These are phyloP conservation scores for Zeugodacus cucurbitae DNA, from an alignment of 1,140 invertebrate genomes.

Conservation along the genomic window DNA sequence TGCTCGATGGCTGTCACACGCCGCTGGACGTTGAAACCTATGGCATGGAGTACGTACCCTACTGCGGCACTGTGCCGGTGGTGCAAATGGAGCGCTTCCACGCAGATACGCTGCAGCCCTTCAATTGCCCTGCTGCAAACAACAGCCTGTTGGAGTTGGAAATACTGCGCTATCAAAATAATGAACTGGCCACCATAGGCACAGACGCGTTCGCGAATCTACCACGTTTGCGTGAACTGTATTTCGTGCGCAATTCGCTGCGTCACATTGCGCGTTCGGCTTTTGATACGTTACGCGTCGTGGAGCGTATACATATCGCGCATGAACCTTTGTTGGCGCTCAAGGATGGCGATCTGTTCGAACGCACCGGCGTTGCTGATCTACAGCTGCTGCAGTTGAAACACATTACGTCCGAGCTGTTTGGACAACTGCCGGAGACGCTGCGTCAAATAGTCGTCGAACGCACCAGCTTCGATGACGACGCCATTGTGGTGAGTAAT, in stretches of 20 bases:
- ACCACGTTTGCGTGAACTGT: slow-evolving; percentile 17
- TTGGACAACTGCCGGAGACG: slow-evolving; percentile 49
- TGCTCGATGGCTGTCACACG: slow-evolving; percentile 54
- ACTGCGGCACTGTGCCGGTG: slow-evolving; percentile 50
- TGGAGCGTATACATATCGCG: slow-evolving; percentile 38
- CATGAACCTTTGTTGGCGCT: slow-evolving; percentile 40
- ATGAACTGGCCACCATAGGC: slow-evolving; percentile 43
- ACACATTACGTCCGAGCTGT: slow-evolving; percentile 45
- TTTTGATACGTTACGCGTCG: neutral
- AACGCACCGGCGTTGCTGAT: neutral
- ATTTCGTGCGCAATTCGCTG: slow-evolving; percentile 32
- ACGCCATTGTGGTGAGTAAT: slow-evolving; percentile 43
- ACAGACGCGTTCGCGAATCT: slow-evolving; percentile 4
- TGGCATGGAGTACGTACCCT: slow-evolving; percentile 57
- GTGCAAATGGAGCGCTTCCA: slow-evolving; percentile 51
- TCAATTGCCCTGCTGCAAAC: neutral
- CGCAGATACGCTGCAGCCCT: slow-evolving; percentile 44
- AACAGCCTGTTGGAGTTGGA: neutral
- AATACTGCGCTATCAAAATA: slow-evolving; percentile 6
- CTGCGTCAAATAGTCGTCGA: slow-evolving; percentile 46
- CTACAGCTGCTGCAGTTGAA: slow-evolving; percentile 39
- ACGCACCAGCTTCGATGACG: slow-evolving; percentile 42
- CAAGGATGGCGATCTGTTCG: slow-evolving; percentile 42
- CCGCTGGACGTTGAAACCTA: slow-evolving; percentile 50
- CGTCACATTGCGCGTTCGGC: slow-evolving; percentile 19